Conservation (phyloP, 2,888 invertebrate species). For the Drosophila robusta region DNA sequence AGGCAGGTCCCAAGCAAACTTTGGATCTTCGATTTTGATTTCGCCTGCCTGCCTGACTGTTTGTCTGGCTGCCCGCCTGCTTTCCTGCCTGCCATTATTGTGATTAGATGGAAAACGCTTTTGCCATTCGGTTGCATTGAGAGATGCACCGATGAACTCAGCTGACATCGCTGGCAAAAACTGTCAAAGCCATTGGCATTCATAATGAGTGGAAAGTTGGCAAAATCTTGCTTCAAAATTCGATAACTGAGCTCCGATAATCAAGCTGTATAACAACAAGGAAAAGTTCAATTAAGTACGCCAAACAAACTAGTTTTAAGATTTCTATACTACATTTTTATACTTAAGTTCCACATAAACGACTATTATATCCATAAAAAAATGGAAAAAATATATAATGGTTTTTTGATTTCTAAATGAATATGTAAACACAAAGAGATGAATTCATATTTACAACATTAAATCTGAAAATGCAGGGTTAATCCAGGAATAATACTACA, state of each 20-base stretch:
- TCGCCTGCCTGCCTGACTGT: slow-evolving; percentile 25
- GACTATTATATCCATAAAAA: no score
- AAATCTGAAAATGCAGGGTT: no score
- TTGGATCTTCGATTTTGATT: slow-evolving; percentile 37
- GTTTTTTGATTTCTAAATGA: no score
- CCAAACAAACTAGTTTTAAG: not conserved
- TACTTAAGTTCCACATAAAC: no score
- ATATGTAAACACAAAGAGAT: no score
- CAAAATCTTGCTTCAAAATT: slow-evolving; percentile 7
- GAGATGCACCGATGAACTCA: slow-evolving; percentile 66
- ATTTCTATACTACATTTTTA: not conserved
- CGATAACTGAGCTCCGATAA: slow-evolving; percentile 22
- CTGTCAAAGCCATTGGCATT: slow-evolving; percentile 62
- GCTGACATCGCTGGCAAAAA: slow-evolving; percentile 38
- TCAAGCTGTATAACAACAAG: not conserved
- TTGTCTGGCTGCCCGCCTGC: slow-evolving; percentile 22
- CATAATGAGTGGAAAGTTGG: slow-evolving; percentile 76
- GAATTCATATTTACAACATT: no score
- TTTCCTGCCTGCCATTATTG: slow-evolving; percentile 50
- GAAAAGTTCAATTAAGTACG: not conserved
- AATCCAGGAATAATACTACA: no score
- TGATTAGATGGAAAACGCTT: slow-evolving; percentile 48
- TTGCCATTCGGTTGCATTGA: slow-evolving; percentile 36
- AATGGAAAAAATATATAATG: no score
- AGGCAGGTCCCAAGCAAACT: slow-evolving; percentile 39